These are phyloP conservation scores for Natator depressus DNA, from an alignment of 2,113 vertebrate species.

Conservation along the genomic window DNA sequence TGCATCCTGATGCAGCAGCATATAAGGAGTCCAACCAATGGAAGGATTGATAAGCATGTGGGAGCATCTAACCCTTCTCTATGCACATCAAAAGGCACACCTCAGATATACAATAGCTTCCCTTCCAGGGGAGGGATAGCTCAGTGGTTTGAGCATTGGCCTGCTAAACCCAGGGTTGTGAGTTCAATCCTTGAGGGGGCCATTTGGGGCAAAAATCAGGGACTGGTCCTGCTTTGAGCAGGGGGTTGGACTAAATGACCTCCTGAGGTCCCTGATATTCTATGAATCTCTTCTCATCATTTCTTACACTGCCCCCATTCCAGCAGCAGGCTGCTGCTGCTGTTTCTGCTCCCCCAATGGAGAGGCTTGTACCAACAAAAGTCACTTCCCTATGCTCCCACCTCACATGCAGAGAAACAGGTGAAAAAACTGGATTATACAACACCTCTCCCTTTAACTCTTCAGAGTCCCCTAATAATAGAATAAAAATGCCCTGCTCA, in stretches of 20 bases:
- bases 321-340: neutral
- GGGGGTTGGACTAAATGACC: too few relatives aligned
- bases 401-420: accelerated
- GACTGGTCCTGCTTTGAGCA: too few relatives aligned
- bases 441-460: neutral
- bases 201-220: too few relatives aligned
- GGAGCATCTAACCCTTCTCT: constrained; percentile 5
- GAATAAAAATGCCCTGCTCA: neutral
- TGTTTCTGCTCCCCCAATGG: neutral
- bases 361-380: neutral
- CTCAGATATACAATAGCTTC: neutral
- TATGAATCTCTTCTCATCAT: neutral
- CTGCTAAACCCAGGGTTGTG: too few relatives aligned
- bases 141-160: too few relatives aligned
- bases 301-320: neutral
- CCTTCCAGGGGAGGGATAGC: neutral
- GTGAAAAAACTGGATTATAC: neutral
- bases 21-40: neutral
- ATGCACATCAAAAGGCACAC: constrained; percentile 11
- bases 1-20: neutral
- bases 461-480: neutral
- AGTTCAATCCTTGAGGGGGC: too few relatives aligned
- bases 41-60: neutral
- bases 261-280: too few relatives aligned
- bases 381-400: neutral